Evolutionary conservation across 2,888 invertebrate genomes (phyloP).

Genomic region (Atherix ibis): DNA sequence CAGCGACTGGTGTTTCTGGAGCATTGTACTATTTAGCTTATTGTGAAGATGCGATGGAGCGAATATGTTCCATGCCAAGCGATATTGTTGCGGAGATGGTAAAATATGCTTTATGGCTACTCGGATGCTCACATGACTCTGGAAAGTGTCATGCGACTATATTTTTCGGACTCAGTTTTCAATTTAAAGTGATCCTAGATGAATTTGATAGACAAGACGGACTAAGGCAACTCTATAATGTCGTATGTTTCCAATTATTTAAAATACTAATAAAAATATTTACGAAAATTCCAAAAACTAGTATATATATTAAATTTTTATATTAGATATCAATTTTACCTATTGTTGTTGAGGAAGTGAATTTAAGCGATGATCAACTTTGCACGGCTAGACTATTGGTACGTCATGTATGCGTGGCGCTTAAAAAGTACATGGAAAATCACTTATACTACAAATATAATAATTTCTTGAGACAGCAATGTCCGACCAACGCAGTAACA

Average conservation of each 20-base stretch:
- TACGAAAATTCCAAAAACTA: not conserved
- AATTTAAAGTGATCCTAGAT: slow-evolving; percentile 82
- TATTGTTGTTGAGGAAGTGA: slow-evolving; percentile 58
- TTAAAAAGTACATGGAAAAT: slow-evolving; percentile 81
- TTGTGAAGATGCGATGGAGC: slow-evolving; percentile 95
- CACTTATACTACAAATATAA: slow-evolving; percentile 72
- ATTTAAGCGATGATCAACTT: slow-evolving; percentile 70
- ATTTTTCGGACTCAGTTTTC: slow-evolving; percentile 93
- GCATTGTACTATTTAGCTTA: slow-evolving; percentile 94
- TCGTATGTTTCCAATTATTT: slow-evolving; percentile 29
- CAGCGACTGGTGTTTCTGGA: slow-evolving; percentile 91
- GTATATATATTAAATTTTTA: not conserved
- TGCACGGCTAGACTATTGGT: slow-evolving; percentile 83
- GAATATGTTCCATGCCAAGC: slow-evolving; percentile 75
- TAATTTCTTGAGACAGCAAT: slow-evolving; percentile 44
- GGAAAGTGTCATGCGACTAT: slow-evolving; percentile 96
- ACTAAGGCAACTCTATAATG: slow-evolving; percentile 82
- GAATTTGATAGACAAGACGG: slow-evolving; percentile 90
- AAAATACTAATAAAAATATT: slow-evolving; percentile 1
- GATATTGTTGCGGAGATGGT: slow-evolving; percentile 62
- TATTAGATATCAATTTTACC: slow-evolving; percentile 80
- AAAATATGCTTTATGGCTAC: slow-evolving; percentile 82
- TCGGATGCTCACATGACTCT: slow-evolving; percentile 94
- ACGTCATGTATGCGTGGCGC: slow-evolving; percentile 75
- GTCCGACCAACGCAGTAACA: slow-evolving; percentile 25